Percentiles rank a stretch among this genome's conserved stretches.
Evolutionary conservation across 2,113 vertebrate genomes (phyloP).

Genomic region (Lampris incognitus): DNA sequence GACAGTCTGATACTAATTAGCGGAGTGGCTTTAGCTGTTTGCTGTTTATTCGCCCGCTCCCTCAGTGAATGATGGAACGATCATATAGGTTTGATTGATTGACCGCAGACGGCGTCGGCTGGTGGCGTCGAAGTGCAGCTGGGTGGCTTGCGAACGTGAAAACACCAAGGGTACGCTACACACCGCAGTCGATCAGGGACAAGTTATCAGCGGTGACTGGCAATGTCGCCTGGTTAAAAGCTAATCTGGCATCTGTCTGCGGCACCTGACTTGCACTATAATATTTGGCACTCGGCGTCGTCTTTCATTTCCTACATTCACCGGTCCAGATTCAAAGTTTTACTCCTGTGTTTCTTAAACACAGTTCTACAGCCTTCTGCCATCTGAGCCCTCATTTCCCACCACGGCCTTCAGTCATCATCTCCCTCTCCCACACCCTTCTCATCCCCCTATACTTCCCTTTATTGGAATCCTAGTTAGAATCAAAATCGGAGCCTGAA

Average conservation of each 20-base stretch:
- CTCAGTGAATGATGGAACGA: constrained; percentile 12
- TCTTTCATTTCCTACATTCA: constrained; percentile 20
- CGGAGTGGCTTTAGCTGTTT: constrained; percentile 16
- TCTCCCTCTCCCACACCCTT: constrained; percentile 10
- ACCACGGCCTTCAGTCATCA: background rate
- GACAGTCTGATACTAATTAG: constrained; percentile 55
- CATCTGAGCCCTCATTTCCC: constrained; percentile 19
- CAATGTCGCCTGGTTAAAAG: constrained; percentile 31
- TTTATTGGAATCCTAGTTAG: constrained; percentile 12
- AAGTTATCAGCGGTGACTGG: constrained; percentile 12
- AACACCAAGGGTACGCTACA: constrained; percentile 26
- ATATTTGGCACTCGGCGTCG: background rate
- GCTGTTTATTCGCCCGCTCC: constrained; percentile 37
- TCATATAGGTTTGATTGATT: constrained; percentile 48
- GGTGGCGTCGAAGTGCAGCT: background rate
- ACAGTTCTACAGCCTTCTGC: constrained; percentile 11
- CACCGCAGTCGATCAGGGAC: constrained; percentile 25
- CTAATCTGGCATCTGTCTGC: constrained; percentile 41
- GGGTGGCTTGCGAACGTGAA: constrained; percentile 23
- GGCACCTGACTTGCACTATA: constrained; percentile 33
- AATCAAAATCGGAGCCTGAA: no score
- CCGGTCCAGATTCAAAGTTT: background rate
- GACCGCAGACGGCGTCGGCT: constrained; percentile 6
- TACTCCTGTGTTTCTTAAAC: background rate
- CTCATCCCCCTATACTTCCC: constrained; percentile 37